Base-by-base conservation (phyloP, 2,888 invertebrate genomes). In the Platycheirus rosarum region DNA sequence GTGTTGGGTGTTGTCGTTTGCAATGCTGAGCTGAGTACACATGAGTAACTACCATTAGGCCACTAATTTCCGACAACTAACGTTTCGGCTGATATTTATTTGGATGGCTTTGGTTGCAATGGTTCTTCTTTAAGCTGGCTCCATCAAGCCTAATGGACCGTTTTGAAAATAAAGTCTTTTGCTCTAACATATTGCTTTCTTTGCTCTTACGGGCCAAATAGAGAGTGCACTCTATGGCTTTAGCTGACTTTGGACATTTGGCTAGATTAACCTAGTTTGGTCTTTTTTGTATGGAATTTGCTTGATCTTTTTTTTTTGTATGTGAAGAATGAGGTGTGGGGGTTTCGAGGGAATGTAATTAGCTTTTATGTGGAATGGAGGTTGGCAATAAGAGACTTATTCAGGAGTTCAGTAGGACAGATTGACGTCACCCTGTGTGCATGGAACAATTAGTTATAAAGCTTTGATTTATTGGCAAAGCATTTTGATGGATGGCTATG, bases 251-350 rank as follows among this genome's bases (percentile, higher is more conserved):
- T 2, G 69, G 60, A 69, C 76, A 76, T 55, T 76, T 63, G 53
- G 62, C 69, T 53, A 76, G 69, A 76, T 76, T 76, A 76, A 76
- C 76, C 76, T 23, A 76, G 48, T 76, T 76, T 62, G 62, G 18
- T 11, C 8, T 23, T 40, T n/a, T 20, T 14, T 29, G 4, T 40
- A 8, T 35, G 53, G 53, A 53, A 53, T 53, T 20, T 23, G 23
- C 6, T 23, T 4, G 6, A 6, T 23, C 2, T 23, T 23, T 23
- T 23, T 23, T 23, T 23, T 32, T 32, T 32, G n/a, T n/a, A n/a
- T 32, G 29, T 32, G 4, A 32, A 23, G 2, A 5, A 32, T 23
- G 23, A 32, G 8, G 40, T 16, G 1, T 1, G 26, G 55, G 23
- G 37, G 55, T 2, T n/a, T 3, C 13, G n/a, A 9, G 20, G n/a